Evolutionary conservation across 2,797 vertebrate genomes (phyloP), one percentile per base, ranked within the genome.

Genomic region (Coranthus polyacanthus): DNA sequence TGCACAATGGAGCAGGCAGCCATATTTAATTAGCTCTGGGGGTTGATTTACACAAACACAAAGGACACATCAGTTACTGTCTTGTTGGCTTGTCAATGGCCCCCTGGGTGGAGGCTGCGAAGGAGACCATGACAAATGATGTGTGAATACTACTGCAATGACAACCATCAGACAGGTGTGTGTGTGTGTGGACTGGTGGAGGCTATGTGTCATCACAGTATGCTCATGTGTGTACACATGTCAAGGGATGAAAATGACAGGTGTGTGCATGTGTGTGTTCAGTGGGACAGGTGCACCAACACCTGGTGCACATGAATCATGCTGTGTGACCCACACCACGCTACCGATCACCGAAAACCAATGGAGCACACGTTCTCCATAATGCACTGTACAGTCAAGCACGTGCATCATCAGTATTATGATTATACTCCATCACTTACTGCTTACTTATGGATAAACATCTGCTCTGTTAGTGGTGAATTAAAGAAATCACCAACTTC

Each of bases 11-110:
- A 47, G 12, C 78, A 67, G 60, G 32, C 54, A 0, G 63, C 57
- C 70, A 80, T 84, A 63, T 68, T 85, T 73, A 86, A 88, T 87
- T 49, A 79, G 74, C 78, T 72, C 50, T n/a, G 47, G 41, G 55
- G 39, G 5, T 75, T 58, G 72, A 84, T 78, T 85, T 81, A 83
- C 80, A 81, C 81, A 59, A 78, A 77, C 69, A 87, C 73, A 87
- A 85, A 84, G 70, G 72, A 51, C 56, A 62, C 68, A 71, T 79
- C 67, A 73, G 62, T 56, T 78, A 73, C 66, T 52, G 82, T 56
- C 67, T 53, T 52, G 61, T 51, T 64, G 73, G 55, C 72, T 73
- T 73, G 80, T 83, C 75, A 72, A 1, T 38, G 32, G 9, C 32
- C 55, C 54, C 46, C 49, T 29, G 45, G 45, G 43, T 53, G 42